Base-by-base conservation (phyloP, 2,797 vertebrate genomes). In the Sardinella longiceps region DNA sequence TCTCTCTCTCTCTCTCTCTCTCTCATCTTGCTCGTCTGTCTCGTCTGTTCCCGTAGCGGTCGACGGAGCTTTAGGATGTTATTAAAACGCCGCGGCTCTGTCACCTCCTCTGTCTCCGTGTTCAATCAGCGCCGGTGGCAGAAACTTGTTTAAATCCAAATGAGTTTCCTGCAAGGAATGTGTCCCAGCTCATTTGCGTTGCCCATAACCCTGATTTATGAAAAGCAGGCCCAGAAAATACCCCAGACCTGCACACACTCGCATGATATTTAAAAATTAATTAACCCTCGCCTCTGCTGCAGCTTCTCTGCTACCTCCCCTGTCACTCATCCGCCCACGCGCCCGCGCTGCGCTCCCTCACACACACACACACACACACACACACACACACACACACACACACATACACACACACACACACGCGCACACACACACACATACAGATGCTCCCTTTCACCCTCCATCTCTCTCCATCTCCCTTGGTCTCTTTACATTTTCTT, bases 91-190 rank as follows among this genome's bases (percentile, higher is more conserved):
- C 90, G 92, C 93, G 94, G 90, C 89, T 92, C 94, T 95, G 92
- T 95, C 91, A 92, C 88, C 81, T 91, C 87, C 90, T 92, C 85
- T 87, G 88, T 92, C 88, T 74, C 30, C 90, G 91, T 93, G 92
- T 91, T 96, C 94, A 93, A 95, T 95, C 90, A 92, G 89, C 86
- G 86, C 84, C 81, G 86, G n/a, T n/a, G n/a, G 91, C 89, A 89
- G 91, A 91, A 93, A 88, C 84, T 91, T 93, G 93, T 93, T 96
- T 94, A 93, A 94, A 94, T 94, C 92, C 87, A 91, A 95, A 91
- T 96, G 92, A 92, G 93, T 95, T 95, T 92, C 91, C 82, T 92
- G 91, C 91, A 87, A 83, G 89, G 92, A 89, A 87, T 87, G 87
- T 7, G 83, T 84, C 86, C 77, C 87, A 89, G 90, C 90, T 87